Evolutionary conservation across 2,888 invertebrate genomes (phyloP), one percentile per base, ranked within the genome.

Genomic region (Synanthedon myopaeformis): DNA sequence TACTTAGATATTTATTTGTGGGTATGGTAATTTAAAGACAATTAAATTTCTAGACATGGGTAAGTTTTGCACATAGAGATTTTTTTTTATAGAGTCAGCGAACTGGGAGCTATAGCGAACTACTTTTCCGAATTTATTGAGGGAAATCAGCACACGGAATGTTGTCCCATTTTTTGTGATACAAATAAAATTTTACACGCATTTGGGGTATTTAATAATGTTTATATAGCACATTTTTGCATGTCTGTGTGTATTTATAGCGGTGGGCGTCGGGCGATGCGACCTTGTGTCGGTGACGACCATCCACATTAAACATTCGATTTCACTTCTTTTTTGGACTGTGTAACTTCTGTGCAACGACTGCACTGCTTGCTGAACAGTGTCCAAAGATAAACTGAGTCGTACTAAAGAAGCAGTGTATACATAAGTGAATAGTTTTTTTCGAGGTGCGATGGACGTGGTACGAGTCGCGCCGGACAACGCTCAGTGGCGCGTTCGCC

Each of bases 181-280:
- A 55, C 55, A 55, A 58, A 59, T 58, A 55, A 57, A 61, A 62
- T 55, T 59, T 59, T 66, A 67, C 67, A 67, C 70, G 70, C 71
- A 74, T 72, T 76, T 35, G 76, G 74, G 76, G 70, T 75, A 75
- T 70, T 74, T 70, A 66, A 69, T 76, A 66, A 69, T 77, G 75
- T 79, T 73, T 77, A 73, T 79, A 68, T 79, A 76, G 73, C 70
- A 69, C 76, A 83, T 82, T 82, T 85, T 82, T 83, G 79, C 78
- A 77, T 83, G 83, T 77, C 82, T 81, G 81, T 61, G 77, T 82
- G 70, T 85, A 84, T 85, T 82, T 82, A 79, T 84, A 84, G 76
- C 73, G 61, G 82, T 82, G 72, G 84, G 83, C 64, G 70, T 74
- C 79, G 76, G 70, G 68, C 76, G 71, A 61, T 62, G 71, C 82